Evolutionary conservation across 2,888 invertebrate species (phyloP).

Genomic region (Xestoiulus laeticollis): DNA sequence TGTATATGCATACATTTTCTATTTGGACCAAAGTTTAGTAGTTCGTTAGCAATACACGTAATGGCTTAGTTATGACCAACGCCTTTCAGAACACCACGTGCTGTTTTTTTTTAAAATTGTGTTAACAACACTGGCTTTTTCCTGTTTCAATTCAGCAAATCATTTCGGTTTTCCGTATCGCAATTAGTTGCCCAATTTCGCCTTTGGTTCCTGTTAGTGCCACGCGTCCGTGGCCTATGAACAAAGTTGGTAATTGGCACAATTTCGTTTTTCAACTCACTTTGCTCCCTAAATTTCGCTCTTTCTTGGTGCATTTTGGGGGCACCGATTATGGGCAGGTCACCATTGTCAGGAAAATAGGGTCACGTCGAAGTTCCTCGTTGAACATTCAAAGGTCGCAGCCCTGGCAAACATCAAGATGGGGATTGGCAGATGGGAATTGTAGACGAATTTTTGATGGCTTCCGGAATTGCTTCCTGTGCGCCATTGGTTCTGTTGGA

Average conservation of each 20-base stretch:
- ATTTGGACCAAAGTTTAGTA: too few relatives aligned
- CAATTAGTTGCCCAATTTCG: not conserved
- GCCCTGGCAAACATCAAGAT: not conserved
- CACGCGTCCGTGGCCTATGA: not conserved
- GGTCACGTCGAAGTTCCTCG: not conserved
- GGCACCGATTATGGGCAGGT: not conserved
- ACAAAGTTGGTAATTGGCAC: not conserved
- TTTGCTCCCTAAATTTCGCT: not conserved
- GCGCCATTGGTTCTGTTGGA: not conserved
- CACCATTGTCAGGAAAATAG: not conserved
- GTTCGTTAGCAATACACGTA: too few relatives aligned
- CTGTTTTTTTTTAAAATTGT: too few relatives aligned
- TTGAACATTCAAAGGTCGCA: not conserved
- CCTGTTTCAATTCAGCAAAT: not conserved
- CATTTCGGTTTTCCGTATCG: not conserved
- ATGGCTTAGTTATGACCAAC: too few relatives aligned
- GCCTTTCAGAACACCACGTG: too few relatives aligned
- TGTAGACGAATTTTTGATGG: not conserved
- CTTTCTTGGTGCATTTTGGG: not conserved
- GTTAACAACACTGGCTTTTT: not conserved
- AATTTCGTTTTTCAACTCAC: not conserved
- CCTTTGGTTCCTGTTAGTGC: not conserved
- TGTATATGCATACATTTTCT: too few relatives aligned
- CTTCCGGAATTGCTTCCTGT: not conserved
- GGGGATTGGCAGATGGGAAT: not conserved